Conservation (phyloP, 2,888 invertebrate genomes). For the Physocephala rufipes region DNA sequence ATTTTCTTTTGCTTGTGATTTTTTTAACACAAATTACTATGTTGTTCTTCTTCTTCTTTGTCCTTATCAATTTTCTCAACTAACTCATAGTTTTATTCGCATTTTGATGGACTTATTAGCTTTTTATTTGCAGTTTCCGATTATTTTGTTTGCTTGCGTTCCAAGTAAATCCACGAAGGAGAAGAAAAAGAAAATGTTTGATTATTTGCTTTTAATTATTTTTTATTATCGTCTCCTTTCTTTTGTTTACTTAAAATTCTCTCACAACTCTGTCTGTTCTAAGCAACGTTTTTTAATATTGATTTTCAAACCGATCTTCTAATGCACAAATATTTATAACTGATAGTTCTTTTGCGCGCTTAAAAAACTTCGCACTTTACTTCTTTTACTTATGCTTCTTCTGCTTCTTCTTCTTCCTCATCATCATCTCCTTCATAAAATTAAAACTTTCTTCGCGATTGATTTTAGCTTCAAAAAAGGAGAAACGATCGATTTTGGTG, state of each 20-base stretch:
- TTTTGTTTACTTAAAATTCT: too few species aligned
- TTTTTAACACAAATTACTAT: not conserved
- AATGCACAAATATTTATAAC: conserved; percentile 23
- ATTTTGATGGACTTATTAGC: not conserved
- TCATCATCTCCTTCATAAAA: conserved; percentile 40
- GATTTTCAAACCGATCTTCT: conserved; percentile 47
- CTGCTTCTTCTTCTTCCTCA: too few species aligned
- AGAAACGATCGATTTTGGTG: conserved; percentile 36
- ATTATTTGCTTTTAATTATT: too few species aligned
- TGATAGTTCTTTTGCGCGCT: not conserved
- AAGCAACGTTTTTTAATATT: conserved; percentile 49
- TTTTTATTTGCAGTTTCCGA: too few species aligned
- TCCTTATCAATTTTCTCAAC: conserved; percentile 2
- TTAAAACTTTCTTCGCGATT: conserved; percentile 57
- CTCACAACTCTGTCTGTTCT: too few species aligned
- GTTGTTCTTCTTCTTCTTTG: conserved; percentile 5
- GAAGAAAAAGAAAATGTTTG: too few species aligned
- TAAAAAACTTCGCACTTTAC: conserved; percentile 51
- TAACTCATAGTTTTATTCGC: not conserved
- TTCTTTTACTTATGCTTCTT: not conserved
- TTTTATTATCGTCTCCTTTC: too few species aligned
- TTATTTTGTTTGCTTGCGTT: too few species aligned
- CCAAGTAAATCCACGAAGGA: too few species aligned
- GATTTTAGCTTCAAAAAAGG: conserved; percentile 40
- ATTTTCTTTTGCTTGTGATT: not conserved